A percentile compares a stretch with the other conserved stretches of the same genome.
Conservation (phyloP, 2,888 invertebrate species). For the Spilosoma lubricipeda region DNA sequence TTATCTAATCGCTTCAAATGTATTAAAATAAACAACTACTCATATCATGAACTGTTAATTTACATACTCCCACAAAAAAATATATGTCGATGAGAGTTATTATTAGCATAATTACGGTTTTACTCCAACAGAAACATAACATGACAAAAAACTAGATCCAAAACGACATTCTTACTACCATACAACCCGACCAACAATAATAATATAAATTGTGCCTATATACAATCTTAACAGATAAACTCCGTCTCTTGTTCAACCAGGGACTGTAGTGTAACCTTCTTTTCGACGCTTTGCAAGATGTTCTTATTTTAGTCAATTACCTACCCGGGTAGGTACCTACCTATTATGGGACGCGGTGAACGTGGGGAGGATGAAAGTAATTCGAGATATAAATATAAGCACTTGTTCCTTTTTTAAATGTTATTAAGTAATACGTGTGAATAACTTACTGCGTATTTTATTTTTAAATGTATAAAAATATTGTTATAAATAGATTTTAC, state of each 20-base stretch:
- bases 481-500: no score
- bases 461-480: not conserved
- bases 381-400: not conserved
- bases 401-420: not conserved
- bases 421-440: not conserved
- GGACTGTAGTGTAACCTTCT: conserved; percentile 27
- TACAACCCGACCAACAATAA: conserved; percentile 1
- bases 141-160: conserved; percentile 14
- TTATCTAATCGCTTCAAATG: not conserved
- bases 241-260: conserved; percentile 26
- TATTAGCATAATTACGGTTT: not conserved
- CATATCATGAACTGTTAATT: not conserved
- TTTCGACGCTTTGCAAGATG: not conserved
- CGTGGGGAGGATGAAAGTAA: not conserved
- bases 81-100: not conserved
- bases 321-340: not conserved
- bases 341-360: not conserved
- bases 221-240: conserved; percentile 36
- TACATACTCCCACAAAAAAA: not conserved
- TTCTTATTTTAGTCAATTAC: conserved; percentile 1
- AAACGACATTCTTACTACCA: conserved; percentile 13
- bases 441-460: not conserved
- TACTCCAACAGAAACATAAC: conserved; percentile 4
- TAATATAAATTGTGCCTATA: conserved; percentile 13
- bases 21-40: not conserved